phyloP scores from a whole-genome alignment of 2,113 vertebrate genomes.

The Carollia perspicillata region DNA sequence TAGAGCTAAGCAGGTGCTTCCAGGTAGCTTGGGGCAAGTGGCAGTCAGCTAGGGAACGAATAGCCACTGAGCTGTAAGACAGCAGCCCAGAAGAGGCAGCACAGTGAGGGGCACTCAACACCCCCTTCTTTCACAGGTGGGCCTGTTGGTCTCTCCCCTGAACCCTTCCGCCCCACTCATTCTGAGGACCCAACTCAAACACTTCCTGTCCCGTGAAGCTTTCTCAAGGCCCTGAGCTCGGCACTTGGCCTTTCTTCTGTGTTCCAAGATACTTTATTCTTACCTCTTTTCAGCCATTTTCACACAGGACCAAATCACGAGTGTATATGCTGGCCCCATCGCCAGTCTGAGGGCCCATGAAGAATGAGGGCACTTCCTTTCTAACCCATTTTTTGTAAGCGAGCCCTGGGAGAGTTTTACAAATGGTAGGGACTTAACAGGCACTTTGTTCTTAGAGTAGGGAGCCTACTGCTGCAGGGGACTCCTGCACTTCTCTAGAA shows the following conservation, averaged over 20 bases:
- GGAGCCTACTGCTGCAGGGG: neutral
- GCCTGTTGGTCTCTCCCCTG: neutral
- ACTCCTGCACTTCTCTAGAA: neutral
- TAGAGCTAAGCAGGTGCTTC: neutral
- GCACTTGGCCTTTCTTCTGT: neutral
- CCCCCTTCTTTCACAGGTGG: neutral
- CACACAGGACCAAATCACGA: neutral
- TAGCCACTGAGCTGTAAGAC: neutral
- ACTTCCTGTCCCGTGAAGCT: neutral
- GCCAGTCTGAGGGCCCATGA: neutral
- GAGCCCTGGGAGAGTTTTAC: neutral
- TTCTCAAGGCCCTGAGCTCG: neutral
- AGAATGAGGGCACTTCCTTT: neutral
- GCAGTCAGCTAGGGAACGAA: neutral
- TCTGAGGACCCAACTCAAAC: neutral
- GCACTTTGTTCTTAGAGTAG: neutral
- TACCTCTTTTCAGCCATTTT: neutral
- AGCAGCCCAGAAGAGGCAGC: neutral
- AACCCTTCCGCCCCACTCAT: neutral
- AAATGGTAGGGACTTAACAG: fast-evolving
- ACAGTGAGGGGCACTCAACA: fast-evolving
- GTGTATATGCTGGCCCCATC: neutral
- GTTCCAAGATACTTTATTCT: neutral
- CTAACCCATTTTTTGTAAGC: neutral
- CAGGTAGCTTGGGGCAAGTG: neutral